phyloP scores from a whole-genome alignment of 2,797 vertebrate species.

The Danionella dracula region DNA sequence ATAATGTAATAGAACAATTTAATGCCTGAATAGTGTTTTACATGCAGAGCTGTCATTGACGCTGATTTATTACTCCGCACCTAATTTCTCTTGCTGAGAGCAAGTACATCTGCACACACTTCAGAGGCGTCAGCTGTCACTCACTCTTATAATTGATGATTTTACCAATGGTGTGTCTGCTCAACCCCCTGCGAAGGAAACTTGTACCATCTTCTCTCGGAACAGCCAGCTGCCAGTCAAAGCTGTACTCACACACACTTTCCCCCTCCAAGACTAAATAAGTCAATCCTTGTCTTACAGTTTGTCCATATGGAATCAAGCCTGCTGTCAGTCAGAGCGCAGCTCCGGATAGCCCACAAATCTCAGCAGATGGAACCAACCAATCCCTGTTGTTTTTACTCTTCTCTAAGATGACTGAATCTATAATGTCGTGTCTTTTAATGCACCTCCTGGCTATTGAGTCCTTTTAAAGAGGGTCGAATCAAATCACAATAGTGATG shows the following conservation, averaged over 20 bases:
- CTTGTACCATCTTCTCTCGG: conserved; percentile 79
- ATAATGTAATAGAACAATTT: not conserved
- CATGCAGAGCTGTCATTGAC: conserved; percentile 59
- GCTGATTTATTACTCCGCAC: conserved; percentile 87
- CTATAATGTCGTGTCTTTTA: conserved; percentile 11
- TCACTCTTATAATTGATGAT: conserved; percentile 75
- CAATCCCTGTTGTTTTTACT: not conserved
- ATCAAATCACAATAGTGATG: conserved; percentile 19
- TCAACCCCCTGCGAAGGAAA: conserved; percentile 69
- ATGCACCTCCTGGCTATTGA: conserved; percentile 7
- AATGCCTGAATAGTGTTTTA: conserved; percentile 8
- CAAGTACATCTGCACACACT: conserved; percentile 81
- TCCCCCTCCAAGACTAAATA: conserved; percentile 26
- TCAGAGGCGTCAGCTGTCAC: conserved; percentile 73
- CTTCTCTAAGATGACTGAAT: conserved; percentile 1
- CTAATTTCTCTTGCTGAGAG: conserved; percentile 84
- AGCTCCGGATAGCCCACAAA: not conserved
- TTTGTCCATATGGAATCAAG: conserved; percentile 13
- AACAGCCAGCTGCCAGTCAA: conserved; percentile 55
- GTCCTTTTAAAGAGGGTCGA: not conserved
- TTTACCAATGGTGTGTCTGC: conserved; percentile 76
- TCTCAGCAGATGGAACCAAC: conserved; percentile 6
- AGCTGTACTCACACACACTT: conserved; percentile 10
- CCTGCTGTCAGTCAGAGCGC: conserved; percentile 22
- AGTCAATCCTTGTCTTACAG: conserved; percentile 10